Conservation (phyloP, 1,140 invertebrate genomes). For the Drosophila ogumai region DNA sequence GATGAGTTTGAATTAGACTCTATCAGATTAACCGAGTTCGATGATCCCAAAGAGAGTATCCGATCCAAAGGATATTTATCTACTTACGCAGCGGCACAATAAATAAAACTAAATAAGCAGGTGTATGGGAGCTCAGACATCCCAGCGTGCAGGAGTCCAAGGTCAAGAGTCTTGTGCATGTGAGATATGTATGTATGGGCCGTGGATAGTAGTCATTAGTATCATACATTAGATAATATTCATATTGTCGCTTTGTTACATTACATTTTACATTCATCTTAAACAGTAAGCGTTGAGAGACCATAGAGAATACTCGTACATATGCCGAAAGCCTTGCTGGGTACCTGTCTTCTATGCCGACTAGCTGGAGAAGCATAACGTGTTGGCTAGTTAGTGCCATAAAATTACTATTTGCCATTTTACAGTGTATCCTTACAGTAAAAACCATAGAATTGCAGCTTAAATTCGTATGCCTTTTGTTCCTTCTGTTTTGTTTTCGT, state of each 20-base stretch:
- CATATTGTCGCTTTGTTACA: conserved; percentile 79
- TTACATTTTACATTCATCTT: conserved; percentile 77
- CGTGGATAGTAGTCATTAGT: conserved; percentile 41
- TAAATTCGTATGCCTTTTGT: conserved; percentile 75
- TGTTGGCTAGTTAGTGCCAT: conserved; percentile 51
- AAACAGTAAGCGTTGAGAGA: conserved; percentile 58
- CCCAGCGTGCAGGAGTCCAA: conserved; percentile 22
- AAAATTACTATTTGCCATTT: conserved; percentile 45
- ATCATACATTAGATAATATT: conserved; percentile 74
- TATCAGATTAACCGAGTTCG: neutral
- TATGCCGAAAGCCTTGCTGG: conserved; percentile 64
- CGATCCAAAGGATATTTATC: conserved; percentile 24
- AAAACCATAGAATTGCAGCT: conserved; percentile 78
- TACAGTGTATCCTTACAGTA: conserved; percentile 41
- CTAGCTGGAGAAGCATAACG: conserved; percentile 76
- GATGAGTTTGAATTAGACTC: neutral
- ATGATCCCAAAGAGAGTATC: neutral
- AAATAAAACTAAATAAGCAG: conserved; percentile 38
- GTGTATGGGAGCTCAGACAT: conserved; percentile 19
- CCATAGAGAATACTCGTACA: conserved; percentile 65
- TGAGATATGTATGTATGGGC: conserved; percentile 64
- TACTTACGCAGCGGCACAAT: conserved; percentile 15
- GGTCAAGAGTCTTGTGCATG: conserved; percentile 54
- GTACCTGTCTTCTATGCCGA: conserved; percentile 58
- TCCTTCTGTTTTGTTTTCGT: conserved; percentile 11